Conservation (phyloP, 2,888 invertebrate genomes). For the Melanotus villosus region DNA sequence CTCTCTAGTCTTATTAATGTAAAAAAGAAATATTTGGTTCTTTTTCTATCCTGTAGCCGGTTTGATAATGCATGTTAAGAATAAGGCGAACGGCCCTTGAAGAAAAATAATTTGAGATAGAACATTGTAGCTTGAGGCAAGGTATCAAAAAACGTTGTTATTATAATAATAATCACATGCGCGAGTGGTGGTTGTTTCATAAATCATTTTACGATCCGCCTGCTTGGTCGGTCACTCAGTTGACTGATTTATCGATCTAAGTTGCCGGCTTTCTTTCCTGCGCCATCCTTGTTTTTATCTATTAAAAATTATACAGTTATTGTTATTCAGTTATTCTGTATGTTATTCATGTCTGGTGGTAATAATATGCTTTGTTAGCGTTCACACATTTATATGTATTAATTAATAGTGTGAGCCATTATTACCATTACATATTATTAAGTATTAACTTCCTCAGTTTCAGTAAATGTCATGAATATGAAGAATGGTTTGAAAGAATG, state of each 20-base stretch:
- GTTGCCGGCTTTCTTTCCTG: slow-evolving; percentile 60
- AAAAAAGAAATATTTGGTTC: slow-evolving; percentile 5
- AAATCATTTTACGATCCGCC: slow-evolving; percentile 68
- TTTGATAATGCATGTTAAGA: neutral
- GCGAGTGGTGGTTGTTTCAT: slow-evolving; percentile 65
- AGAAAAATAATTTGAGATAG: slow-evolving; percentile 52
- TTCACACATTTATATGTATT: slow-evolving; percentile 17
- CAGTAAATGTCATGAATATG: too few relatives aligned
- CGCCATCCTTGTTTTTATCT: slow-evolving; percentile 47
- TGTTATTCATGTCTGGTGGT: slow-evolving; percentile 19
- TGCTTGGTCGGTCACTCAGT: slow-evolving; percentile 65
- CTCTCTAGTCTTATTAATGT: slow-evolving; percentile 2
- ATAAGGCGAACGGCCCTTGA: slow-evolving; percentile 27
- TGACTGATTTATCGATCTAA: slow-evolving; percentile 68
- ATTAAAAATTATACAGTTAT: slow-evolving; percentile 43
- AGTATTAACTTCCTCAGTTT: neutral
- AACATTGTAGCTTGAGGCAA: slow-evolving; percentile 60
- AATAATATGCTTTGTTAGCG: slow-evolving; percentile 30
- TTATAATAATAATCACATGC: slow-evolving; percentile 69
- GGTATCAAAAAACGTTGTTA: slow-evolving; percentile 66
- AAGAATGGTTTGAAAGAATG: too few relatives aligned
- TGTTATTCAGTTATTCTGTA: slow-evolving; percentile 35
- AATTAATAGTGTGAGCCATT: slow-evolving; percentile 10
- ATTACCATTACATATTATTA: slow-evolving; percentile 18
- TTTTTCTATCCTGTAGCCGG: slow-evolving; percentile 4